Evolutionary conservation across 2,113 vertebrate genomes (phyloP).

Genomic region (Etheostoma cragini): DNA sequence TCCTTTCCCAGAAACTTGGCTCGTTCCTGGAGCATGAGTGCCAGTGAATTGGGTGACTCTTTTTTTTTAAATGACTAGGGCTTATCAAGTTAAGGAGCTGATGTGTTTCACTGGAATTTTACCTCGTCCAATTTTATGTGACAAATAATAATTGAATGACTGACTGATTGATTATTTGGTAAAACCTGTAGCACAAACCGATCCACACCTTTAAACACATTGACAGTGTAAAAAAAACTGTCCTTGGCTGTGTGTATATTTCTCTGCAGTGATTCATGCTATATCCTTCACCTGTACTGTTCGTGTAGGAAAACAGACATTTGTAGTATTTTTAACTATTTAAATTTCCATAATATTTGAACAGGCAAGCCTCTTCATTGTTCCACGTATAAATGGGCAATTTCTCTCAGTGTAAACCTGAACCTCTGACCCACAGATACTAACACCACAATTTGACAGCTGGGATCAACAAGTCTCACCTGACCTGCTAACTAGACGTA

Average conservation of each 20-base stretch:
- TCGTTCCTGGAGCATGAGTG: no score
- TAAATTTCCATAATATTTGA: not conserved
- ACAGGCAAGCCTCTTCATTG: not conserved
- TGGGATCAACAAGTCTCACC: slow-evolving; percentile 43
- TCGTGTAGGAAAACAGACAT: not conserved
- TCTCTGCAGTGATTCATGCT: not conserved
- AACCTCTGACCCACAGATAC: slow-evolving; percentile 23
- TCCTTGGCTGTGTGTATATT: not conserved
- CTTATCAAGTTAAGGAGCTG: no score
- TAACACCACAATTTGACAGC: not conserved
- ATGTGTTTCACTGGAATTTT: no score
- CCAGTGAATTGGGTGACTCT: no score
- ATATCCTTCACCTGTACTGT: not conserved
- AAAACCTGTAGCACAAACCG: no score
- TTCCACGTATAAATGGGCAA: not conserved
- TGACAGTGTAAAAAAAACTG: not conserved
- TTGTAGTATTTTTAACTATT: not conserved
- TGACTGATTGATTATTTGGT: no score
- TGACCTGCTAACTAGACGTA: not conserved
- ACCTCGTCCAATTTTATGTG: no score
- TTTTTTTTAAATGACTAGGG: no score
- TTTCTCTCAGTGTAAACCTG: not conserved
- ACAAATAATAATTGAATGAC: no score
- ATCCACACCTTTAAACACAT: no score
- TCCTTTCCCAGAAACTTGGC: no score